These are phyloP conservation scores for Tipula helvola DNA, from an alignment of 2,888 invertebrate species.

Conservation along the genomic window DNA sequence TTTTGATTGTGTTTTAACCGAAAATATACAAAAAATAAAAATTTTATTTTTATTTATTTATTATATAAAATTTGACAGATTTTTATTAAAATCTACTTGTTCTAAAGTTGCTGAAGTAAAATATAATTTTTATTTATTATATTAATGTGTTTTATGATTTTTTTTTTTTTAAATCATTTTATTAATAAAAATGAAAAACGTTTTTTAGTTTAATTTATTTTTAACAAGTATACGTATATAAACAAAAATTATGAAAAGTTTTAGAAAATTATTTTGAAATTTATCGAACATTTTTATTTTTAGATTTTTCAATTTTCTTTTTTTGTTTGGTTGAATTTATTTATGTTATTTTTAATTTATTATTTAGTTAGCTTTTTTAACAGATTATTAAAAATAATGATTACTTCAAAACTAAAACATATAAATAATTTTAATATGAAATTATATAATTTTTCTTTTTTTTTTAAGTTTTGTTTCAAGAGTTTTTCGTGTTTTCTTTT, in stretches of 20 bases:
- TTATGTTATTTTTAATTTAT: not conserved
- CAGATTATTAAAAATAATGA: not conserved
- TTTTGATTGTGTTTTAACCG: not conserved
- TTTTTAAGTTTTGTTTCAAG: not conserved
- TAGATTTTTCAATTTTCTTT: not conserved
- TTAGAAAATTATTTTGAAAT: not conserved
- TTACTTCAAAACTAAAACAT: not conserved
- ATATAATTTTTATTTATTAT: not conserved
- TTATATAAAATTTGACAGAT: not conserved
- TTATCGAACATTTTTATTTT: not conserved
- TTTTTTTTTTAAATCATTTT: not conserved
- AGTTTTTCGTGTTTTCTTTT: not conserved
- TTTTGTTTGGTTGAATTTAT: not conserved
- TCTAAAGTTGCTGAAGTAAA: not conserved
- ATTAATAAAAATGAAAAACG: not conserved
- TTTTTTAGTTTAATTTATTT: not conserved
- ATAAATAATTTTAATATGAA: not conserved
- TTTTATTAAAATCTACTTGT: not conserved
- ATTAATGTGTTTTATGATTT: not conserved
- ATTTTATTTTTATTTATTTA: not conserved
- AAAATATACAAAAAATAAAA: conserved; percentile 10
- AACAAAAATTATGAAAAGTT: not conserved
- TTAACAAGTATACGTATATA: not conserved
- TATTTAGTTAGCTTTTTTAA: not conserved
- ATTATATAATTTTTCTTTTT: not conserved